These are phyloP conservation scores for Aplochiton taeniatus DNA, from an alignment of 2,797 vertebrate species.

Conservation along the genomic window DNA sequence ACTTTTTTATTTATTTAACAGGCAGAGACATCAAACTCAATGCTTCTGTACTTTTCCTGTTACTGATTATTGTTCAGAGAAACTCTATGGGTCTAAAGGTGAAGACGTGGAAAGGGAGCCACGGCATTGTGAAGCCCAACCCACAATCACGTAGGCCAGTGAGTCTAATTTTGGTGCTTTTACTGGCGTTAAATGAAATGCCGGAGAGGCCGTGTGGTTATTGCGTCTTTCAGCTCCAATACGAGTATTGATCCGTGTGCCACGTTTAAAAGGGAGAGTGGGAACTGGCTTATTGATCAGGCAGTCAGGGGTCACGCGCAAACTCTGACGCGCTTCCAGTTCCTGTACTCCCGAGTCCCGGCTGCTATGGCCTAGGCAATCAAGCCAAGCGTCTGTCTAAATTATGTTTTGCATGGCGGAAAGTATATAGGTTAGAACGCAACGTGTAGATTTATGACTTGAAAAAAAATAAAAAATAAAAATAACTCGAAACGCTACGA, in stretches of 20 bases:
- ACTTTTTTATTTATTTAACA: no score
- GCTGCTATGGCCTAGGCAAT: constrained; percentile 54
- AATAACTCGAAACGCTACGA: no score
- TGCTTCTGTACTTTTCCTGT: no score
- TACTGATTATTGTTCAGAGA: no score
- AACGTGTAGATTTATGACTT: no score
- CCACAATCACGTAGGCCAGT: no score
- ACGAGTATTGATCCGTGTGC: constrained; percentile 74
- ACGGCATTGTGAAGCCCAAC: background rate
- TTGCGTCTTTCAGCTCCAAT: constrained; percentile 73
- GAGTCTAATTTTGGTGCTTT: constrained; percentile 61
- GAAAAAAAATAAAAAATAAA: no score
- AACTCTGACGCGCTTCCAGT: constrained; percentile 37
- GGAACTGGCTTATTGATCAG: constrained; percentile 77
- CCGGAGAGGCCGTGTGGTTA: constrained; percentile 63
- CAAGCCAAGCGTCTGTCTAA: background rate
- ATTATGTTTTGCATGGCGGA: background rate
- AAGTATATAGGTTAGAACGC: no score
- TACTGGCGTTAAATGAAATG: constrained; percentile 64
- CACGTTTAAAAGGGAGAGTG: constrained; percentile 77
- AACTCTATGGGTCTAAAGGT: no score
- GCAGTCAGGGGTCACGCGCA: constrained; percentile 67
- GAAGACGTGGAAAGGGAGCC: no score
- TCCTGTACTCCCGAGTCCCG: constrained; percentile 35
- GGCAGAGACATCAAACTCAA: no score